Conservation (phyloP, 92 coral and sea anemone species). For the Palythoa caribaeorum region DNA sequence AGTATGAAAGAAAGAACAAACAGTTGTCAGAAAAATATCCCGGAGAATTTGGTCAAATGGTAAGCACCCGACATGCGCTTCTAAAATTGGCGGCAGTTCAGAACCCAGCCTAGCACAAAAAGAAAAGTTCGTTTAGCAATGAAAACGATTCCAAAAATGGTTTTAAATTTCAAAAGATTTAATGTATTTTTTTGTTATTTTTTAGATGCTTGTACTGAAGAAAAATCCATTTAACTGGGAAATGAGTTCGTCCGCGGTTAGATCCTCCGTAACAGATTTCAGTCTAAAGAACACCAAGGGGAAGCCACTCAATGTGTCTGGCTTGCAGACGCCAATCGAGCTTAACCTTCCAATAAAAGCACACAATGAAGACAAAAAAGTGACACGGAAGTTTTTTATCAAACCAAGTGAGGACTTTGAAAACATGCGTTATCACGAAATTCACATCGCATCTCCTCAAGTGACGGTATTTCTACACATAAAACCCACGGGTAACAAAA, state of each 20-base stretch:
- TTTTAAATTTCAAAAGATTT: no score
- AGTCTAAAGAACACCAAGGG: slow-evolving; percentile 72
- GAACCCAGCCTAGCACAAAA: background rate
- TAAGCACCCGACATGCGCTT: no score
- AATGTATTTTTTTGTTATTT: background rate
- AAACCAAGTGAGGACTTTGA: slow-evolving; percentile 76
- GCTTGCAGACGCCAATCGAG: slow-evolving; percentile 71
- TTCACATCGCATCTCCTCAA: slow-evolving; percentile 58
- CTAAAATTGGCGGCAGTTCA: background rate
- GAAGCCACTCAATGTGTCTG: slow-evolving; percentile 61
- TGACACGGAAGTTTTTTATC: slow-evolving; percentile 54
- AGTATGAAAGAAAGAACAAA: no score
- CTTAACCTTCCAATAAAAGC: slow-evolving; percentile 63
- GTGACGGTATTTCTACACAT: slow-evolving; percentile 52
- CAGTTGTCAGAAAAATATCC: no score
- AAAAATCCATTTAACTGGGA: slow-evolving; percentile 89
- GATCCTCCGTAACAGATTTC: slow-evolving; percentile 81
- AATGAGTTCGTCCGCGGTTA: slow-evolving; percentile 65
- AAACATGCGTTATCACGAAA: slow-evolving; percentile 70
- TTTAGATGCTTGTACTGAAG: slow-evolving; percentile 75
- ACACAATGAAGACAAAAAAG: slow-evolving; percentile 31
- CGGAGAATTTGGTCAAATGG: no score
- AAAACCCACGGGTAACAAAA: slow-evolving; percentile 51
- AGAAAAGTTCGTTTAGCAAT: background rate
- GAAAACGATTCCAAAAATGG: no score